Percentiles rank a stretch among this genome's conserved stretches.
These are phyloP conservation scores for Digitonthophagus gazella DNA, from an alignment of 2,888 invertebrate genomes.

Conservation along the genomic window DNA sequence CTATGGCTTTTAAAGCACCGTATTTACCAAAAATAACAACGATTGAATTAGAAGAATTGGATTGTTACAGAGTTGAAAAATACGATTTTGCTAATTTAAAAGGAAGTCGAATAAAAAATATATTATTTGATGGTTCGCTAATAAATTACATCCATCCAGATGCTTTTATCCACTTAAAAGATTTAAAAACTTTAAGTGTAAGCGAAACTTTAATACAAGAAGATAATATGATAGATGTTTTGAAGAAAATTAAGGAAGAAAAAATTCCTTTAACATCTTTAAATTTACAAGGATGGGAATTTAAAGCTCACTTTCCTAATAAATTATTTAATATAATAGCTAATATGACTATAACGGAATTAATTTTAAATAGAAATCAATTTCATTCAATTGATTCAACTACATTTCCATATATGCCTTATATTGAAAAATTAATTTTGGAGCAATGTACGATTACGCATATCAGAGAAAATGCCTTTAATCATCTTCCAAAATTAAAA, in stretches of 20 bases:
- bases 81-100: slow-evolving; percentile 53
- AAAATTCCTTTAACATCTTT: slow-evolving; percentile 52
- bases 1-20: slow-evolving; percentile 52
- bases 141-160: slow-evolving; percentile 56
- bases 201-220: slow-evolving; percentile 57
- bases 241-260: slow-evolving; percentile 46
- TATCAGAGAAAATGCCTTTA: slow-evolving; percentile 54
- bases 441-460: slow-evolving; percentile 54
- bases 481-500: slow-evolving; percentile 55
- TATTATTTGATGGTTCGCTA: slow-evolving; percentile 56
- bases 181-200: slow-evolving; percentile 52
- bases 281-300: slow-evolving; percentile 57
- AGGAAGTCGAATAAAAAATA: slow-evolving; percentile 50
- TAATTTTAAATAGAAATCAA: slow-evolving; percentile 57
- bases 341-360: slow-evolving; percentile 52
- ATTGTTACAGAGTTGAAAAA: slow-evolving; percentile 51
- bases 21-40: slow-evolving; percentile 60
- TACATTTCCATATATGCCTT: slow-evolving; percentile 58
- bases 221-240: slow-evolving; percentile 50
- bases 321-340: slow-evolving; percentile 54
- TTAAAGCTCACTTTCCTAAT: slow-evolving; percentile 54
- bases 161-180: slow-evolving; percentile 53
- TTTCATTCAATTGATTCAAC: slow-evolving; percentile 56
- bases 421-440: slow-evolving; percentile 58
- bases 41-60: no score